Evolutionary conservation across 2,888 invertebrate genomes (phyloP).

Genomic region (Melikaiella ostensackeni): DNA sequence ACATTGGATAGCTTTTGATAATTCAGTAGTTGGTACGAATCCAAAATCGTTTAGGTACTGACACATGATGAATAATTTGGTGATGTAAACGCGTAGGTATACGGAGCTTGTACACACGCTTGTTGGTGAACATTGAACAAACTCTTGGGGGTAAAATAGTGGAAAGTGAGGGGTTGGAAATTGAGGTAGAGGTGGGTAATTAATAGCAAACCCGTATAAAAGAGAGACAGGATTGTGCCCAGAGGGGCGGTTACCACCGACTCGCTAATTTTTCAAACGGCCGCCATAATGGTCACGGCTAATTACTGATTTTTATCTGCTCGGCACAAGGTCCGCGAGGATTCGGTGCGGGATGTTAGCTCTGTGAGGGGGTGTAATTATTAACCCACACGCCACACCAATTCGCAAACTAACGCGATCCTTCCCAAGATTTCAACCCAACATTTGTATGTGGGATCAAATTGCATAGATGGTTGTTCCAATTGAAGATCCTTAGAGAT

Average conservation of each 20-base stretch:
- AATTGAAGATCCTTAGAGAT: conserved; percentile 8
- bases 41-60: conserved; percentile 29
- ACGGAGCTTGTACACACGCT: conserved; percentile 61
- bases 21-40: conserved; percentile 21
- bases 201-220: conserved; percentile 77
- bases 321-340: conserved; percentile 60
- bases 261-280: conserved; percentile 76
- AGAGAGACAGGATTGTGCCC: conserved; percentile 73
- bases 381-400: conserved; percentile 57
- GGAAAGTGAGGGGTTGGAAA: conserved; percentile 42
- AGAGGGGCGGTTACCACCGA: conserved; percentile 75
- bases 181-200: conserved; percentile 66
- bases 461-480: conserved; percentile 42
- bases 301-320: conserved; percentile 77
- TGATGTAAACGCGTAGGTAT: conserved; percentile 66
- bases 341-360: conserved; percentile 50
- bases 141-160: conserved; percentile 35
- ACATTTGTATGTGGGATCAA: conserved; percentile 45
- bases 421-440: conserved; percentile 48
- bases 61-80: conserved; percentile 63
- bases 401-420: conserved; percentile 57
- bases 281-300: conserved; percentile 75
- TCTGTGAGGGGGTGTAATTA: conserved; percentile 50
- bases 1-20: conserved; percentile 3
- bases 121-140: conserved; percentile 42